These are phyloP conservation scores for Cercopithecus mitis DNA, from an alignment of 2,797 vertebrate genomes.

Conservation along the genomic window DNA sequence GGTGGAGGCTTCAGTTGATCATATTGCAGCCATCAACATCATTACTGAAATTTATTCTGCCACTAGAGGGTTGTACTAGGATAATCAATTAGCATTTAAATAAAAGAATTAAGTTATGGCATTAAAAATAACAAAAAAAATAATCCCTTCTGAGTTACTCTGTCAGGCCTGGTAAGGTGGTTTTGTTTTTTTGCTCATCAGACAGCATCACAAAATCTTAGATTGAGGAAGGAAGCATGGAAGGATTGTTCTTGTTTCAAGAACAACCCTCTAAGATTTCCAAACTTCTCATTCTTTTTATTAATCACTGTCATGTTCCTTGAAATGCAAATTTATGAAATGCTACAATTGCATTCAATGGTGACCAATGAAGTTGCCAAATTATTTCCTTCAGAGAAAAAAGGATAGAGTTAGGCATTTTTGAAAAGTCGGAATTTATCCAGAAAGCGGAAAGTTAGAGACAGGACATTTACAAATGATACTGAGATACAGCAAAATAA, in stretches of 20 bases:
- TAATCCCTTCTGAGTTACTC: background rate
- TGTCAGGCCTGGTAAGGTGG: background rate
- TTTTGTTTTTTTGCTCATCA: background rate
- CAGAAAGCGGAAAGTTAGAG: background rate
- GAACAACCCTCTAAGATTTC: background rate
- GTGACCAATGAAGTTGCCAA: background rate
- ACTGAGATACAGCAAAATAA: background rate
- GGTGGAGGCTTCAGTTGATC: conserved; percentile 15
- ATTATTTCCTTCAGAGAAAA: conserved; percentile 13
- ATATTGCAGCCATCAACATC: conserved; percentile 36
- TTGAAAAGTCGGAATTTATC: conserved; percentile 24
- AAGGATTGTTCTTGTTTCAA: background rate
- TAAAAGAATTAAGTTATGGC: conserved; percentile 23
- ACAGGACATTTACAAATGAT: background rate
- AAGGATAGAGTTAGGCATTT: background rate
- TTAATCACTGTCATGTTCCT: background rate
- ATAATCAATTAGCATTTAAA: conserved; percentile 44
- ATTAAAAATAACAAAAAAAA: conserved; percentile 42
- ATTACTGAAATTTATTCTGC: conserved; percentile 52
- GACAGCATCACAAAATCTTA: background rate
- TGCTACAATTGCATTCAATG: background rate
- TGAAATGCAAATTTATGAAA: conserved; percentile 17
- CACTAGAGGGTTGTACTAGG: background rate
- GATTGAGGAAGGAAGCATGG: background rate
- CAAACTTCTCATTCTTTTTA: background rate